Percentiles rank a stretch among this genome's conserved stretches.
Conservation (phyloP, 1,140 invertebrate genomes). For the Microplitis demolitor region DNA sequence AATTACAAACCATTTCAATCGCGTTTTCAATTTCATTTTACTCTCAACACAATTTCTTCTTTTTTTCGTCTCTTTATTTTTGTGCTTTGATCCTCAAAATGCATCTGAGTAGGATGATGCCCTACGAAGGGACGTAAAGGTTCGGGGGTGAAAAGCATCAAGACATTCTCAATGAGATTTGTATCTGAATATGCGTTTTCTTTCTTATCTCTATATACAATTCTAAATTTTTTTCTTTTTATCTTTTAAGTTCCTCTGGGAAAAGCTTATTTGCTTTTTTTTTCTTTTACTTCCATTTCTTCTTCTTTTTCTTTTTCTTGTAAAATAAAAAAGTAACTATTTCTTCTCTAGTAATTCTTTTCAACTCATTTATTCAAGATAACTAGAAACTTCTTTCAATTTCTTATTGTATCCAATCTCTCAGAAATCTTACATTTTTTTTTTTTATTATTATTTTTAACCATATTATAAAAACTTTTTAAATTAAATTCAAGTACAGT, state of each 20-base stretch:
- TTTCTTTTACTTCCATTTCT: not conserved
- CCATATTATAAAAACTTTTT: too few species aligned
- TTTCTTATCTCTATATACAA: not conserved
- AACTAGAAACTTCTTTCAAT: too few species aligned
- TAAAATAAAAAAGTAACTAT: too few species aligned
- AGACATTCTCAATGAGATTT: conserved; percentile 21
- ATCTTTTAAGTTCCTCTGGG: not conserved
- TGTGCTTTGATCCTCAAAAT: conserved; percentile 30
- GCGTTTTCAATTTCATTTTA: conserved; percentile 43
- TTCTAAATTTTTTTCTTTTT: not conserved
- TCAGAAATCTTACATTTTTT: too few species aligned
- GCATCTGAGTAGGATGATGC: conserved; percentile 6
- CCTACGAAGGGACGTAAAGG: conserved; percentile 3
- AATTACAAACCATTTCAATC: conserved; percentile 46
- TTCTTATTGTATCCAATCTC: too few species aligned
- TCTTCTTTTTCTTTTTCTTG: too few species aligned
- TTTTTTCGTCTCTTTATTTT: not conserved
- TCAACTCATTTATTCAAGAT: too few species aligned
- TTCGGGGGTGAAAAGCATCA: conserved; percentile 8
- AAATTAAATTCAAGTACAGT: too few species aligned
- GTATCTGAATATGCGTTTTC: conserved; percentile 16
- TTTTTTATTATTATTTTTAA: too few species aligned
- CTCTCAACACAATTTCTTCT: not conserved
- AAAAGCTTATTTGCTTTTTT: not conserved
- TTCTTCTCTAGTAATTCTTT: too few species aligned